These are phyloP conservation scores for Diorhabda elongata DNA, from an alignment of 1,140 invertebrate genomes.

Conservation along the genomic window DNA sequence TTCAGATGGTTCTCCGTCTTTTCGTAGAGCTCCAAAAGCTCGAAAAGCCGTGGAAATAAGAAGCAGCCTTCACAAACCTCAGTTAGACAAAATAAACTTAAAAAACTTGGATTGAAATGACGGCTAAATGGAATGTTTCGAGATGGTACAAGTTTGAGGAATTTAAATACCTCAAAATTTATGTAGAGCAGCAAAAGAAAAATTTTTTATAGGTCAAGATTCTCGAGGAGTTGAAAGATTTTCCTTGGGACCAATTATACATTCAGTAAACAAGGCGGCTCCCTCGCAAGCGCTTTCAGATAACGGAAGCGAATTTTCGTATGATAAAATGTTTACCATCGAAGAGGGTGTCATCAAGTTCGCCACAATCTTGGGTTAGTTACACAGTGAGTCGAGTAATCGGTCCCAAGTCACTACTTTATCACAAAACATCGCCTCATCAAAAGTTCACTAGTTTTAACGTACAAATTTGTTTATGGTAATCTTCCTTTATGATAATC, in stretches of 20 bases:
- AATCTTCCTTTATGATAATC: neutral
- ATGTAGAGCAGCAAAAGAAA: no score
- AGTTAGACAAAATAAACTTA: no score
- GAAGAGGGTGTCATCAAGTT: neutral
- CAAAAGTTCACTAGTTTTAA: slow-evolving; percentile 4
- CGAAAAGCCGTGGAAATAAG: no score
- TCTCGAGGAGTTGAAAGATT: neutral
- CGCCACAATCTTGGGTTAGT: neutral
- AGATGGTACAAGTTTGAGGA: no score
- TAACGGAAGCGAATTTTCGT: neutral
- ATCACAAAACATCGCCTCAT: slow-evolving; percentile 1
- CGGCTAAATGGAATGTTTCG: no score
- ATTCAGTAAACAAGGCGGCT: neutral
- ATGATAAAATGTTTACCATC: slow-evolving; percentile 2
- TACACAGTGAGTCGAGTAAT: neutral
- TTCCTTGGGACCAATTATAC: slow-evolving; percentile 5
- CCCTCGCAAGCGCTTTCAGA: neutral
- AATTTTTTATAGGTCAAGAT: neutral
- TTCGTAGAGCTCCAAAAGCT: no score
- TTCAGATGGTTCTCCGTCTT: no score
- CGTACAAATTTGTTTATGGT: slow-evolving; percentile 5
- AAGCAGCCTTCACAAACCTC: no score
- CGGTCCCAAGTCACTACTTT: neutral
- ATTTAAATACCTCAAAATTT: no score
- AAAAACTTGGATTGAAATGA: no score